phyloP scores from a whole-genome alignment of 2,113 vertebrate species.

The Callopanchax toddi region DNA sequence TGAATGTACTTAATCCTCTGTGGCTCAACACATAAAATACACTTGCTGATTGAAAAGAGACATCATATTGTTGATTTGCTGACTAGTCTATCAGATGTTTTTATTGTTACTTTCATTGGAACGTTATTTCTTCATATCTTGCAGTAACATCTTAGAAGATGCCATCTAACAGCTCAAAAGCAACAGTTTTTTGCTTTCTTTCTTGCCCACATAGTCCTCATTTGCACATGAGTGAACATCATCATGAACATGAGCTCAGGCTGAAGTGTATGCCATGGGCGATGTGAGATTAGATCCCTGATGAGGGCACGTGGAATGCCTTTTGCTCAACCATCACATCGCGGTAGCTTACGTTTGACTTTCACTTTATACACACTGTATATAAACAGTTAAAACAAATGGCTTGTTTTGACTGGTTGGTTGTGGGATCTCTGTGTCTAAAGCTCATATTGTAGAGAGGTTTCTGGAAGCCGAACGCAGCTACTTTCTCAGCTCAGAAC shows the following conservation, averaged over 20 bases:
- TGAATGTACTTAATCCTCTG: slow-evolving; percentile 35
- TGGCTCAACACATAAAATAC: slow-evolving; percentile 38
- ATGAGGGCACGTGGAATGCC: slow-evolving; percentile 39
- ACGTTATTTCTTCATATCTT: slow-evolving; percentile 5
- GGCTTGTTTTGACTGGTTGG: not conserved
- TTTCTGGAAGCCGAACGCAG: slow-evolving; percentile 30
- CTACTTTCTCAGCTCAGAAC: slow-evolving; percentile 31
- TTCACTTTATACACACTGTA: not conserved
- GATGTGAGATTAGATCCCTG: slow-evolving; percentile 38
- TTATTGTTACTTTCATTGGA: slow-evolving; percentile 26
- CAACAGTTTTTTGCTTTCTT: not conserved
- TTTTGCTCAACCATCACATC: slow-evolving; percentile 21
- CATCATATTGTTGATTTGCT: slow-evolving; percentile 8
- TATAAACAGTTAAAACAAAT: not conserved
- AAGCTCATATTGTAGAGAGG: not conserved
- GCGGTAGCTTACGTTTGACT: slow-evolving; percentile 1
- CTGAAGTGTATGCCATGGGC: not conserved
- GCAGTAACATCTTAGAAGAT: not conserved
- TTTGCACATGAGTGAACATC: slow-evolving; percentile 20
- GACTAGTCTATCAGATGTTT: slow-evolving; percentile 7
- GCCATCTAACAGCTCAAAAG: slow-evolving; percentile 1
- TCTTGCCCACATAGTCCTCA: slow-evolving; percentile 9
- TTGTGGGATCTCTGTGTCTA: not conserved
- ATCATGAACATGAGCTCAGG: slow-evolving; percentile 12
- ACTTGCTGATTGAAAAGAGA: slow-evolving; percentile 14